These are phyloP conservation scores for Platygyra sinensis DNA, from an alignment of 64 coral and sea anemone species.

Conservation along the genomic window DNA sequence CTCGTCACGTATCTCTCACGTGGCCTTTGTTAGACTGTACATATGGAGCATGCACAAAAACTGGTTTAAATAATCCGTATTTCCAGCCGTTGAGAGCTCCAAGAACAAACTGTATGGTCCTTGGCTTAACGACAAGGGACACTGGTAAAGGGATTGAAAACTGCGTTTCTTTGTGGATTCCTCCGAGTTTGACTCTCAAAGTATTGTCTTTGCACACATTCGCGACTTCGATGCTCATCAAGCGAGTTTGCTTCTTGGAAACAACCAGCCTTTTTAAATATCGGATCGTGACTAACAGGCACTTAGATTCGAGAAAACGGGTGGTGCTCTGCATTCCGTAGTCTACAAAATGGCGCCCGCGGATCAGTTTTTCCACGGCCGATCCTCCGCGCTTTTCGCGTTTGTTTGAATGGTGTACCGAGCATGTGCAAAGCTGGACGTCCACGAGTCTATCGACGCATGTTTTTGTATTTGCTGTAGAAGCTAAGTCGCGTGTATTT, in stretches of 20 bases:
- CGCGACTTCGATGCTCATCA: constrained; percentile 71
- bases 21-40: neutral
- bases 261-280: constrained; percentile 38
- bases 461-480: constrained; percentile 71
- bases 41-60: constrained; percentile 28
- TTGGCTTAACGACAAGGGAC: constrained; percentile 64
- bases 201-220: constrained; percentile 69
- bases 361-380: constrained; percentile 24
- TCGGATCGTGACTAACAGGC: constrained; percentile 56
- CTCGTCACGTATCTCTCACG: neutral
- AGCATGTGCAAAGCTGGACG: constrained; percentile 83
- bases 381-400: constrained; percentile 16
- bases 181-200: constrained; percentile 63
- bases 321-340: constrained; percentile 32
- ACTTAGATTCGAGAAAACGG: constrained; percentile 42
- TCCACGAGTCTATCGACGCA: constrained; percentile 84
- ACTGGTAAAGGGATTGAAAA: constrained; percentile 63
- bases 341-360: constrained; percentile 59
- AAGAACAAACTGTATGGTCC: constrained; percentile 66
- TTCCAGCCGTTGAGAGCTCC: constrained; percentile 80
- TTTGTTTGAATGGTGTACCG: neutral
- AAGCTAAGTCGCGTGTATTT: constrained; percentile 73
- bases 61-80: constrained; percentile 72
- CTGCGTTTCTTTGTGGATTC: constrained; percentile 39
- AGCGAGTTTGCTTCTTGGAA: constrained; percentile 41